Percentiles rank a stretch among this genome's conserved stretches.
Evolutionary conservation across 2,888 invertebrate genomes (phyloP).

Genomic region (Embidobia sp.): DNA sequence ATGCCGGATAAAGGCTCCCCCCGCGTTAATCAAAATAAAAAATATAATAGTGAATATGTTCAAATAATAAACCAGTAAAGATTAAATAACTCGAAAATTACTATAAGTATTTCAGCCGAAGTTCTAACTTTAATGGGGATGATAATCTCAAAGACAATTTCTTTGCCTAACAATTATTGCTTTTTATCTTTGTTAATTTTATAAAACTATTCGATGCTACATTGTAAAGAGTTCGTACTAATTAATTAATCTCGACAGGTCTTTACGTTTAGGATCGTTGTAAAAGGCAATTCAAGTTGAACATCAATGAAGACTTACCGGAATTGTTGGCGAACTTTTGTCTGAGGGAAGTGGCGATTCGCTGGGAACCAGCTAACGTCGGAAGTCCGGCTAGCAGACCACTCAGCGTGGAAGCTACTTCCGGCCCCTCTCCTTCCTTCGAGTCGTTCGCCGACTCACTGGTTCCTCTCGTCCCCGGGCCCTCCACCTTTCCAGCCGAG

Average conservation of each 20-base stretch:
- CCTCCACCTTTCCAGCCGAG: constrained; percentile 81
- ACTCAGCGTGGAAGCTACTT: constrained; percentile 78
- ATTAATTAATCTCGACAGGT: constrained; percentile 24
- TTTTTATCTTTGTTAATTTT: no score
- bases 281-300: no score
- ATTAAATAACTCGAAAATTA: no score
- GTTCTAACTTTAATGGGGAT: no score
- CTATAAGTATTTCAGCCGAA: no score
- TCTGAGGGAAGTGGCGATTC: constrained; percentile 79
- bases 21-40: constrained; percentile 43
- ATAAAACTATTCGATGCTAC: no score
- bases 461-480: constrained; percentile 78
- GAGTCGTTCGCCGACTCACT: constrained; percentile 80
- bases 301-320: constrained; percentile 73
- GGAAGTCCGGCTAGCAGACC: constrained; percentile 79
- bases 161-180: no score
- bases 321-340: constrained; percentile 79
- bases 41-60: not conserved
- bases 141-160: no score
- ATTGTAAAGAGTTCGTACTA: constrained; percentile 14
- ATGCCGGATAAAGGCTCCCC: constrained; percentile 73
- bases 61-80: no score
- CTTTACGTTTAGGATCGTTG: no score
- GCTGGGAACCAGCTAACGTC: constrained; percentile 80
- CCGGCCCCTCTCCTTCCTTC: constrained; percentile 74